Percentiles rank a stretch among this genome's conserved stretches.
These are phyloP conservation scores for Argya squamiceps DNA, from an alignment of 2,797 vertebrate genomes.

Conservation along the genomic window DNA sequence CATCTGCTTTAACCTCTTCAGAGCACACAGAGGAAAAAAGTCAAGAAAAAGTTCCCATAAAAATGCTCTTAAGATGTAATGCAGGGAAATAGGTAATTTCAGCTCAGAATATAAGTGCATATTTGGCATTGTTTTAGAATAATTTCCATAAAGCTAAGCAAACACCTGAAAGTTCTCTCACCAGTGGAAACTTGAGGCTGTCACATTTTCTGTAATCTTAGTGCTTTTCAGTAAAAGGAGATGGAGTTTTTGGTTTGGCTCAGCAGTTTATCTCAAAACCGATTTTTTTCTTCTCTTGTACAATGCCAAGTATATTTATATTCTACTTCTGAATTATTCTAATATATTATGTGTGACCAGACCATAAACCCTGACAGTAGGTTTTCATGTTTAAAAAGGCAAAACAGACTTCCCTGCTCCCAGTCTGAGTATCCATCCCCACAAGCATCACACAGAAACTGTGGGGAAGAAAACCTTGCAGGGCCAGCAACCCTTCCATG, in stretches of 20 bases:
- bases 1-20: not conserved
- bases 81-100: not conserved
- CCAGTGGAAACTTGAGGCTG: not conserved
- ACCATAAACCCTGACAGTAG: not conserved
- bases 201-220: not conserved
- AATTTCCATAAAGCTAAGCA: not conserved
- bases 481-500: not conserved
- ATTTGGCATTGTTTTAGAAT: not conserved
- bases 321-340: not conserved
- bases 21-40: not conserved
- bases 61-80: not conserved
- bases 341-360: not conserved
- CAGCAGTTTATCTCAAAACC: not conserved
- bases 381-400: not conserved
- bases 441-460: fast-evolving
- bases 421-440: not conserved
- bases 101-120: not conserved
- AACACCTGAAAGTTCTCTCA: not conserved
- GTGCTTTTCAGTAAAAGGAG: not conserved
- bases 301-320: not conserved
- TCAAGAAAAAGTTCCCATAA: not conserved
- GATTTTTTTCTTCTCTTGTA: no score
- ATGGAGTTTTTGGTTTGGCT: not conserved
- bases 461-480: not conserved
- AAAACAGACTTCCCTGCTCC: not conserved